phyloP scores from a whole-genome alignment of 2,888 invertebrate genomes.

The Ophion ellenae region DNA sequence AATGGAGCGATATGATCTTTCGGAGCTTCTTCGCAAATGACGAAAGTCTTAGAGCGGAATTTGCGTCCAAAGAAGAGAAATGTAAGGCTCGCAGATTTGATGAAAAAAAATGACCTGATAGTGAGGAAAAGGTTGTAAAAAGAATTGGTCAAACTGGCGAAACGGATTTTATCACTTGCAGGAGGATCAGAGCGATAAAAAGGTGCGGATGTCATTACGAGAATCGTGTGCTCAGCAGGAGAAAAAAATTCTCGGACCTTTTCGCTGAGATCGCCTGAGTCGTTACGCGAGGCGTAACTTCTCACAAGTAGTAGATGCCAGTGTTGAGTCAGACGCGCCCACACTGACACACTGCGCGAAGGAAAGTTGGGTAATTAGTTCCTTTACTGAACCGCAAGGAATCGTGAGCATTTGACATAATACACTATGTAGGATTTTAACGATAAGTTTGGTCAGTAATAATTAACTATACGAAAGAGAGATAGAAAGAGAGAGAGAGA shows the following conservation, averaged over 20 bases:
- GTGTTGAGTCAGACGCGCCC: slow-evolving; percentile 41
- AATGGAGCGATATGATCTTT: background rate
- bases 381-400: background rate
- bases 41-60: background rate
- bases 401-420: background rate
- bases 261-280: slow-evolving; percentile 32
- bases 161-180: slow-evolving; percentile 21
- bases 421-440: background rate
- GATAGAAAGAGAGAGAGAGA: background rate
- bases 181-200: slow-evolving; percentile 38
- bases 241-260: slow-evolving; percentile 23
- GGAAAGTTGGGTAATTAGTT: background rate
- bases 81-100: background rate
- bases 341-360: background rate
- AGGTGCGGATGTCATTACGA: slow-evolving; percentile 25
- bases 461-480: too few relatives aligned
- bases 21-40: background rate
- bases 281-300: slow-evolving; percentile 28
- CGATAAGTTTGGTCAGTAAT: background rate
- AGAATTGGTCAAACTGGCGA: slow-evolving; percentile 23
- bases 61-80: background rate
- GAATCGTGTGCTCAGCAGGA: slow-evolving; percentile 4
- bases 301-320: slow-evolving; percentile 39
- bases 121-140: background rate
- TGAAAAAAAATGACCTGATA: background rate